Base-by-base conservation (phyloP, 1,140 invertebrate species). In the Papilio glaucus region DNA sequence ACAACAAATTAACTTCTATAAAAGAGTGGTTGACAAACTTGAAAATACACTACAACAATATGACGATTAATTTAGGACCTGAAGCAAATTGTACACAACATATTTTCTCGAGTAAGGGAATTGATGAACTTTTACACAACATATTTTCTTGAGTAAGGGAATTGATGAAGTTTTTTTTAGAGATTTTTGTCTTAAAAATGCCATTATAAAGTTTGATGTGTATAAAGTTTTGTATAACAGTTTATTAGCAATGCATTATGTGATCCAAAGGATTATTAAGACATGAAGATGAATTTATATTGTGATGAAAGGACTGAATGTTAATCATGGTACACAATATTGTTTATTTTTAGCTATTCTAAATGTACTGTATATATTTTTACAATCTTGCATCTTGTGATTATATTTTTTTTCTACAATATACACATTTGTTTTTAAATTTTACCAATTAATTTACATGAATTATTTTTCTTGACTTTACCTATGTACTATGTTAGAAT, bases 1-100 rank as follows among this genome's bases (percentile, higher is more conserved):
- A 71, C 96, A 98, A 84, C 98, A 99, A 93, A 97, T 99, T 41
- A 95, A 95, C 42, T 99, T 99, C 93, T 99, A 99, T 93, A 96
- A 97, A 89, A 96, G 97, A 77, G 95, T 96, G 74, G 96, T 96
- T 37, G 91, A 94, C 57, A 96, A 96, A 85, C 87, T 97, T 42
- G 91, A 94, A 85, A 79, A 60, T 61, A 92, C 92, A 18, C 76
- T 94, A 4, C 82, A 85, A 57, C 89, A 91, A 45, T 94, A 85
- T 81, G 90, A 93, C 76, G 86, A 93, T 63, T 91, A 89, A 53
- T 38, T 53, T 21, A 38, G 15, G 42, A 57, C 49, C 68, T 39
- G n/a, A 60, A 18, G 26, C 49, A 24, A 71, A 72, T 15, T 72
- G 39, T 70, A 68, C 24, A 67, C 39, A 29, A 37, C 9, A 24